Base-by-base conservation (phyloP, 2,888 invertebrate species). In the Synergus japonicus region DNA sequence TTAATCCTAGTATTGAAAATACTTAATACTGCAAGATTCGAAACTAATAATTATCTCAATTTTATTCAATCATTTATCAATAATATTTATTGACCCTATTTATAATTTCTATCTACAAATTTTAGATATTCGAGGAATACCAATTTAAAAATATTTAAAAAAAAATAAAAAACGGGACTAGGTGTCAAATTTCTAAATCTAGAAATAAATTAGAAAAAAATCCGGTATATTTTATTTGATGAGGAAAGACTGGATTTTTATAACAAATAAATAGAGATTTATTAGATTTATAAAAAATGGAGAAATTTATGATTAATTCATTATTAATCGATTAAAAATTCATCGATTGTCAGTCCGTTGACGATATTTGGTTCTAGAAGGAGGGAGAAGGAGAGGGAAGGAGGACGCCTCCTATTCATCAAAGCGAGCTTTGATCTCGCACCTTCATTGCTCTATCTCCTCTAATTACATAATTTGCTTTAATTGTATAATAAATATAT, bases 401-500 rank as follows among this genome's bases (percentile, higher is more conserved):
- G 82, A 83, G 83, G 86, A 87, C 85, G 86, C 86, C 85, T 87
- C 83, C 82, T 81, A 64, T 76, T 82, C 83, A 84, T 87, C 85
- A 85, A 87, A 88, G 84, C 82, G 80, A 81, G 86, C 87, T 87
- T 86, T 85, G 86, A 89, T 86, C 86, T 88, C 87, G 86, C 87
- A 86, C 86, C 84, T 85, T 85, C 83, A 83, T 82, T 80, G 83
- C 85, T 87, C 87, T 85, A 83, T 85, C 86, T 86, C 85, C 86
- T 86, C 88, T 90, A 90, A 87, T 89, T 89, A 37, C 37, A 37
- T 37, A 86, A 84, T 88, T 85, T 85, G 77, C 79, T 81, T 85
- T 85, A 84, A 88, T 90, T 86, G 89, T 91, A 90, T 90, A 89
- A 90, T 90, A 91, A 88, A 91, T 90, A 89, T 86, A 90, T 86